Evolutionary conservation across 2,113 vertebrate species (phyloP), one percentile per base, ranked within the genome.

Genomic region (Antennarius striatus): DNA sequence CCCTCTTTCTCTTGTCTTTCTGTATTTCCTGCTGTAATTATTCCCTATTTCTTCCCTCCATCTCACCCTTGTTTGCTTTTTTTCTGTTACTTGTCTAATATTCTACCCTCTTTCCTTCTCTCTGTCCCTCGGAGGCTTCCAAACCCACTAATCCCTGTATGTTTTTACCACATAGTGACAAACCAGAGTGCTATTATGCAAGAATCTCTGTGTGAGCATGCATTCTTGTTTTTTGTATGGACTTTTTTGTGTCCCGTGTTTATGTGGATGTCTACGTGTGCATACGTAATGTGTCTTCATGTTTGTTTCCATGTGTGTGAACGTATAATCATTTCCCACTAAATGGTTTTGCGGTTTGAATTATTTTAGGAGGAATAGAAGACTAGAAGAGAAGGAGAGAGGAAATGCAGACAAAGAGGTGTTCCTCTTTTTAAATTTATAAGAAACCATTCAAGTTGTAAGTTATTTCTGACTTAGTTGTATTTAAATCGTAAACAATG

Each of bases 121-220:
- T 36, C 32, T 36, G 4, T 36, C 32, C 17, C 65, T 40, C 36
- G 0, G 7, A 63, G 54, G 53, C 73, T 49, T 58, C 52, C 32
- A 67, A 72, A 74, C 48, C 30, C 59, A 59, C 40, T 48, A 70
- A 73, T 72, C 60, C 32, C 32, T 58, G 47, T 56, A 42, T 80
- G 56, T 80, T 84, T 80, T 68, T 59, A 45, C 69, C 71, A 45
- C 75, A 71, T 60, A 58, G 49, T 69, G 73, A 76, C 70, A 83
- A 83, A 80, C 56, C 62, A 71, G 32, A 79, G 56, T 57, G 47
- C 54, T 83, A 72, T 81, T 52, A n/a, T 50, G 57, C 30, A 72
- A 81, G 67, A 76, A 85, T 82, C 45, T 72, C 55, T 45, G 28
- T 63, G 10, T 57, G 32, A 36, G 17, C 10, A 12, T 46, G 16